Base-by-base conservation (phyloP, 2,113 vertebrate genomes). In the Microtus montanus region DNA sequence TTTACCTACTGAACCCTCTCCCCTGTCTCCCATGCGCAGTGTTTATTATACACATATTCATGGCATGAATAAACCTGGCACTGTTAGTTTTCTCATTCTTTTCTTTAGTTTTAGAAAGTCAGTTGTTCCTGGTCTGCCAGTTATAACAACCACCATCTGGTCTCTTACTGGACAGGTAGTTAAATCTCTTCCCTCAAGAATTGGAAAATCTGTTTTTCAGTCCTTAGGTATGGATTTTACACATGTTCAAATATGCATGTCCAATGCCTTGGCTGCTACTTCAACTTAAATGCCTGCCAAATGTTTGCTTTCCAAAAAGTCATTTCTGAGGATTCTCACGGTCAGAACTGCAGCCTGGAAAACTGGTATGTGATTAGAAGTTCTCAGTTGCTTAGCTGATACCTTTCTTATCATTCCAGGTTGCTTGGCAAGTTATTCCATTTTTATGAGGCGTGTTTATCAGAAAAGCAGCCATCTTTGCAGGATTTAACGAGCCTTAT, bases 81-180 rank as follows among this genome's bases (percentile, higher is more conserved):
- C 22, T 68, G 89, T 61, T 2, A 13, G 8, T 52, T 89, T 52
- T 71, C 1, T 15, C 49, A 68, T 86, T 44, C 54, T 73, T 85
- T 17, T 7, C 10, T 10, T 49, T 63, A 11, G 14, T 84, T 66
- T 26, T 20, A n/a, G 83, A 28, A 61, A 52, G 38, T 92, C 49
- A 41, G 1, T 91, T 63, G 44, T 78, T 63, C 54, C 26, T 93
- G 28, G 82, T 92, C 30, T 74, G 82, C 2, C 64, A 82, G 2
- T 89, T 95, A 63, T 15, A 94, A 52, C 49, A 93, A 96, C 78
- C 2, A 93, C 26, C 24, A 61, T 96, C 84, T 95, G 79, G 22
- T 52, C 52, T 91, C 35, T 63, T 94, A 68, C 30, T 61, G 0
- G 70, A 54, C 90, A 93, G 93, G 49, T 90, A 90, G 58, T 61